Conservation (phyloP, 2,113 vertebrate genomes). For the Isurus oxyrinchus region DNA sequence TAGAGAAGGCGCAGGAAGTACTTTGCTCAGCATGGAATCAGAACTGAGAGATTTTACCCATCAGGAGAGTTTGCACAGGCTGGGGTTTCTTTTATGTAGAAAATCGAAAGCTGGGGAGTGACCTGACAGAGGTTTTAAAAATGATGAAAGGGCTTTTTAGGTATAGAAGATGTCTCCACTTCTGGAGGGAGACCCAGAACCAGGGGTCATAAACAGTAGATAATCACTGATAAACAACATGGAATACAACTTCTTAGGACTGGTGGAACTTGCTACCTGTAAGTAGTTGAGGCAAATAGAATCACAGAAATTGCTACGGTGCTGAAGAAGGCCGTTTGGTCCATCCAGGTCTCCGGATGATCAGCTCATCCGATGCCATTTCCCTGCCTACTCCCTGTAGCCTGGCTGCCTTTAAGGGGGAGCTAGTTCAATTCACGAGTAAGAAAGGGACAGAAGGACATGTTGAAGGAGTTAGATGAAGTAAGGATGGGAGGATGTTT, state of each 20-base stretch:
- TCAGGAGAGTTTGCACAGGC: neutral
- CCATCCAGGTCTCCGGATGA: too few species aligned
- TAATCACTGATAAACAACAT: neutral
- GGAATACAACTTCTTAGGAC: neutral
- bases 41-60: neutral
- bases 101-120: neutral
- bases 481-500: neutral
- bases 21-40: neutral
- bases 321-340: too few species aligned
- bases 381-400: neutral
- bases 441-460: neutral
- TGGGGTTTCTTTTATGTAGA: neutral
- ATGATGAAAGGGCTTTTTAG: neutral
- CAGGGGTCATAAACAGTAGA: neutral
- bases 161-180: neutral
- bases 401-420: neutral
- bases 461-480: neutral
- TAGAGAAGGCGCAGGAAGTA: neutral
- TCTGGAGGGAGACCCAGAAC: neutral
- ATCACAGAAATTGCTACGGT: too few species aligned
- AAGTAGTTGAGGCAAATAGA: neutral
- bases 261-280: neutral
- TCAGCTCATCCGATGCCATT: too few species aligned
- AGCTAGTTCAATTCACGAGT: neutral
- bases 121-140: neutral